Percentiles rank a stretch among this genome's conserved stretches.
phyloP scores from a whole-genome alignment of 2,797 vertebrate species.

The Morelia viridis region DNA sequence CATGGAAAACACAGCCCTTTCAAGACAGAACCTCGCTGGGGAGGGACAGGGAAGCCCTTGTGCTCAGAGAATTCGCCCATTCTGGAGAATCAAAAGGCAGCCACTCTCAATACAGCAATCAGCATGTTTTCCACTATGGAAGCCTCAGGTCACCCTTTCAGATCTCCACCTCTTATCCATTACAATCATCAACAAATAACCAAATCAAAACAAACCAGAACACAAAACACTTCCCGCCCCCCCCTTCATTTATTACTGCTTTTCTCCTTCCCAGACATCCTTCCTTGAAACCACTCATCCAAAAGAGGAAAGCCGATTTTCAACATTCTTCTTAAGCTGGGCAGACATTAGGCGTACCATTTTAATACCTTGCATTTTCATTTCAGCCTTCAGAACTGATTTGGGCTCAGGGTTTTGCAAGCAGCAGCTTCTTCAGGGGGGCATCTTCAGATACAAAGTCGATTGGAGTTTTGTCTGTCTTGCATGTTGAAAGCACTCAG shows the following conservation, averaged over 20 bases:
- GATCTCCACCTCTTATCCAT: constrained; percentile 79
- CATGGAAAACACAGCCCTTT: constrained; percentile 80
- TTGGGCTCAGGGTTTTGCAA: not conserved
- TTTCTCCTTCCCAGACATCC: constrained; percentile 40
- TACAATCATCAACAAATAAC: constrained; percentile 75
- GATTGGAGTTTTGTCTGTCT: not conserved
- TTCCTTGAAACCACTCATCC: constrained; percentile 65
- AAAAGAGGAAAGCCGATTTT: constrained; percentile 69
- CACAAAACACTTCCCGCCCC: constrained; percentile 67
- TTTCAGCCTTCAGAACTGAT: not conserved
- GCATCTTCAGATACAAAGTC: not conserved
- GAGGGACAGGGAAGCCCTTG: constrained; percentile 81
- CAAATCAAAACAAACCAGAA: constrained; percentile 29
- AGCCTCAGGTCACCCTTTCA: constrained; percentile 77
- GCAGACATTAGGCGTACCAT: constrained; percentile 40
- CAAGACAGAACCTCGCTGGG: constrained; percentile 73
- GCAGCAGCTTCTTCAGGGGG: not conserved
- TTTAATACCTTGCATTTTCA: constrained; percentile 66
- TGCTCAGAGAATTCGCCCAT: constrained; percentile 81
- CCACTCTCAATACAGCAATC: constrained; percentile 88
- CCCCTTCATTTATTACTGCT: constrained; percentile 66
- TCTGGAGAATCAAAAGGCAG: constrained; percentile 82
- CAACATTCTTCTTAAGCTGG: constrained; percentile 58
- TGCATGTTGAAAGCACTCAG: not conserved
- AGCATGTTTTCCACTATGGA: constrained; percentile 85